Percentiles rank a stretch among this genome's conserved stretches.
Conservation (phyloP, 2,113 vertebrate species). For the Orthochromis malagaraziensis region DNA sequence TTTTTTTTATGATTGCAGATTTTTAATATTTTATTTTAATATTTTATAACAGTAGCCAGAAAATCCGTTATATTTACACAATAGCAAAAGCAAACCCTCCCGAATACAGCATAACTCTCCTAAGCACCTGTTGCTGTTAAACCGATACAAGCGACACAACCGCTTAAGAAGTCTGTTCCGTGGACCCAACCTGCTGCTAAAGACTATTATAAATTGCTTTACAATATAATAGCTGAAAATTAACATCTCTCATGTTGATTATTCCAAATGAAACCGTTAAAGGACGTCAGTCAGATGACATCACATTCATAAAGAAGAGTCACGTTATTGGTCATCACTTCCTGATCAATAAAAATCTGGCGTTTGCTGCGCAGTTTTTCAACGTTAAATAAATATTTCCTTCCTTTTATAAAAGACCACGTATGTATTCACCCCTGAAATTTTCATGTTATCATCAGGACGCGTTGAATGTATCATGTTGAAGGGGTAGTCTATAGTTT, state of each 20-base stretch:
- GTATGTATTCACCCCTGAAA: background rate
- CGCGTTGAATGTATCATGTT: background rate
- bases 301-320: background rate
- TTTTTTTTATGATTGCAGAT: background rate
- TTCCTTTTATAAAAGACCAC: background rate
- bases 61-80: background rate
- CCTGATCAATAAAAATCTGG: background rate
- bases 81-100: accelerated
- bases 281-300: background rate
- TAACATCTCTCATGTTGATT: accelerated
- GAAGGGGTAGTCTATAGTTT: background rate
- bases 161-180: background rate
- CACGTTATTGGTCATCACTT: background rate
- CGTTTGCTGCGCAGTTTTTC: background rate
- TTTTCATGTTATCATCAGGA: background rate
- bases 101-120: conserved; percentile 4
- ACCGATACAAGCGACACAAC: background rate
- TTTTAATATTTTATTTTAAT: background rate
- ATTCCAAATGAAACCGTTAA: background rate
- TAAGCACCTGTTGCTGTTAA: conserved; percentile 35
- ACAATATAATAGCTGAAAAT: background rate
- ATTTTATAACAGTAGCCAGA: background rate
- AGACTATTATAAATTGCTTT: background rate
- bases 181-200: background rate
- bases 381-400: background rate